A percentile compares a stretch with the other conserved stretches of the same genome.
phyloP scores from a whole-genome alignment of 2,888 invertebrate species.

The Odontocolon sp. region DNA sequence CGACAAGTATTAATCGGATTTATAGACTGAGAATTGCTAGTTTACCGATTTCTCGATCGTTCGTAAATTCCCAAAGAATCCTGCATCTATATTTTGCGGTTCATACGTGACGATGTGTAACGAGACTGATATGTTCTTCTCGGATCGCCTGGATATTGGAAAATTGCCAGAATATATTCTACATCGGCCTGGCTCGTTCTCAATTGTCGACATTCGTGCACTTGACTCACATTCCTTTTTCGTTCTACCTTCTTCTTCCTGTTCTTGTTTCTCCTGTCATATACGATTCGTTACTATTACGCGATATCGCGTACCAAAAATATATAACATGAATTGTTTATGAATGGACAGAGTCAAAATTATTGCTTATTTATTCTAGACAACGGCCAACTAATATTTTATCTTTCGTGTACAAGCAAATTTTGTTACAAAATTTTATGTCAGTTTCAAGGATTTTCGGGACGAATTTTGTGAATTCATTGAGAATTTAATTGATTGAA shows the following conservation, averaged over 20 bases:
- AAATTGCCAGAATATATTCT: conserved; percentile 51
- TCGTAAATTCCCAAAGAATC: too few species aligned
- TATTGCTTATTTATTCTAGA: conserved; percentile 48
- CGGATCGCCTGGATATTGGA: conserved; percentile 49
- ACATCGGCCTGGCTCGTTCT: not conserved
- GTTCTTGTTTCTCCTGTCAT: not conserved
- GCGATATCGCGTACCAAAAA: conserved; percentile 22
- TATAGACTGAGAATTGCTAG: conserved; percentile 48
- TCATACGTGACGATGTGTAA: conserved; percentile 11
- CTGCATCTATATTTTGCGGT: not conserved
- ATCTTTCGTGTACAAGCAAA: conserved; percentile 4
- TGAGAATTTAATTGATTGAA: too few species aligned
- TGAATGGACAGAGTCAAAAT: conserved; percentile 46
- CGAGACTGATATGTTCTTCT: conserved; percentile 43
- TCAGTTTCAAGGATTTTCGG: too few species aligned
- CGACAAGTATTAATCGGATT: conserved; percentile 67
- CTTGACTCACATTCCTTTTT: conserved; percentile 6
- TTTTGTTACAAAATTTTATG: not conserved
- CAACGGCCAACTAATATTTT: conserved; percentile 53
- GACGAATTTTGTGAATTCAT: too few species aligned
- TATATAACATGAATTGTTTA: conserved; percentile 45
- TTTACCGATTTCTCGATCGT: conserved; percentile 33
- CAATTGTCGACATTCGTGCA: not conserved
- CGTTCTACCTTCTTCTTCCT: conserved; percentile 7
- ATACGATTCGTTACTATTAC: conserved; percentile 42